phyloP scores from a whole-genome alignment of 1,140 invertebrate species.

The Musca domestica region DNA sequence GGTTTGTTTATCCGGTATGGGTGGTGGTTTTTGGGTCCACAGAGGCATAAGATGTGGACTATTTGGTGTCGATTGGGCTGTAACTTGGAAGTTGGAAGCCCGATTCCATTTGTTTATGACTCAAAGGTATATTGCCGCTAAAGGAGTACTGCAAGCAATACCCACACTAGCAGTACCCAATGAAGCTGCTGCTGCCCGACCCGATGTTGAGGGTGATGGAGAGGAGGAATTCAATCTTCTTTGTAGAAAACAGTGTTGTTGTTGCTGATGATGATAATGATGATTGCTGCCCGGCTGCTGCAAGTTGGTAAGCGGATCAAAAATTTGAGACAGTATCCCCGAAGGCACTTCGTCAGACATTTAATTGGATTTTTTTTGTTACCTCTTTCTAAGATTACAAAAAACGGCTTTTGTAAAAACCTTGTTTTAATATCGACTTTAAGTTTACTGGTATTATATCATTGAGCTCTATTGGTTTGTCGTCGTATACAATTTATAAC shows the following conservation, averaged over 20 bases:
- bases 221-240: slow-evolving; percentile 45
- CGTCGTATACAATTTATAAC: too few species aligned
- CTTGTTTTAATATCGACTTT: too few species aligned
- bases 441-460: too few species aligned
- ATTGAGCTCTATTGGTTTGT: too few species aligned
- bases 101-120: slow-evolving; percentile 27
- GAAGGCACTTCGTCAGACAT: too few species aligned
- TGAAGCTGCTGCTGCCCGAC: slow-evolving; percentile 34
- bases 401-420: too few species aligned
- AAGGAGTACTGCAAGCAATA: slow-evolving; percentile 30
- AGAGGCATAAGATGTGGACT: slow-evolving; percentile 68
- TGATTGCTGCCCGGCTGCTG: too few species aligned
- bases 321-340: too few species aligned
- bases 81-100: slow-evolving; percentile 35
- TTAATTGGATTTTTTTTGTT: too few species aligned
- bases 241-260: slow-evolving; percentile 31
- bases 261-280: slow-evolving; percentile 40
- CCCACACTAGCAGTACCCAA: slow-evolving; percentile 27
- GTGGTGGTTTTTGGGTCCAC: slow-evolving; percentile 58
- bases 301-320: too few species aligned
- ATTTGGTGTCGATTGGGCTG: slow-evolving; percentile 65
- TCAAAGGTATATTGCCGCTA: slow-evolving; percentile 45
- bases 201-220: slow-evolving; percentile 42
- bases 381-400: too few species aligned
- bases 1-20: slow-evolving; percentile 53